These are phyloP conservation scores for Syrmaticus mikado DNA, from an alignment of 2,113 vertebrate species.

Conservation along the genomic window DNA sequence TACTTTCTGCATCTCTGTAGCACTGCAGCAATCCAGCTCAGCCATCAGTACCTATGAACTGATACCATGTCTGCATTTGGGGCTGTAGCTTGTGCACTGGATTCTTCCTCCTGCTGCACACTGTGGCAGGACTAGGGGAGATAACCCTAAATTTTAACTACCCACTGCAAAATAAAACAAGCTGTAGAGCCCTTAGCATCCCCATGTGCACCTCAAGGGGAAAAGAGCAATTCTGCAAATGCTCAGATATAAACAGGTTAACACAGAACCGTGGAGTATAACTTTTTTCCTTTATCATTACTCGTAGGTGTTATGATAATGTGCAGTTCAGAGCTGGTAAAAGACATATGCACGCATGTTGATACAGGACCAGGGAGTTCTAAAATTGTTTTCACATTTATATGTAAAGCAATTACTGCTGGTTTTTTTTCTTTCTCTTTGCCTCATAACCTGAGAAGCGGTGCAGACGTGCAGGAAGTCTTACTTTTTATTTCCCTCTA, in stretches of 20 bases:
- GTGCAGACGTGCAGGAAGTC: conserved; percentile 69
- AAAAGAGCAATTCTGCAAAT: neutral
- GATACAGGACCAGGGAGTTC: conserved; percentile 57
- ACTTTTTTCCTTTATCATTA: neutral
- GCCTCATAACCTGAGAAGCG: conserved; percentile 60
- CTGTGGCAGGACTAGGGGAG: neutral
- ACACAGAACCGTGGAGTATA: neutral
- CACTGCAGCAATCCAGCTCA: accelerated
- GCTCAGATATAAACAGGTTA: neutral
- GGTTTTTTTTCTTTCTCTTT: neutral
- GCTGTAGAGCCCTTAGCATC: neutral
- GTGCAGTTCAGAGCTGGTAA: conserved; percentile 27
- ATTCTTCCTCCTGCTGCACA: neutral
- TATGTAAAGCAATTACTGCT: conserved; percentile 61
- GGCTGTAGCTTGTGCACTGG: accelerated
- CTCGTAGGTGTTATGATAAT: neutral
- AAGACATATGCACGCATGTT: conserved; percentile 2
- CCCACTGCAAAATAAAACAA: neutral
- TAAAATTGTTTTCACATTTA: conserved; percentile 70
- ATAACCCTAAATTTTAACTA: neutral
- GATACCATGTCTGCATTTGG: accelerated
- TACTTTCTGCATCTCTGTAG: accelerated
- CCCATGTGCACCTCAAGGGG: neutral
- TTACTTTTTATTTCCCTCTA: conserved; percentile 71
- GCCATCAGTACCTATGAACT: neutral